Conservation (phyloP, 2,113 vertebrate genomes). For the Brachionichthys hirsutus region DNA sequence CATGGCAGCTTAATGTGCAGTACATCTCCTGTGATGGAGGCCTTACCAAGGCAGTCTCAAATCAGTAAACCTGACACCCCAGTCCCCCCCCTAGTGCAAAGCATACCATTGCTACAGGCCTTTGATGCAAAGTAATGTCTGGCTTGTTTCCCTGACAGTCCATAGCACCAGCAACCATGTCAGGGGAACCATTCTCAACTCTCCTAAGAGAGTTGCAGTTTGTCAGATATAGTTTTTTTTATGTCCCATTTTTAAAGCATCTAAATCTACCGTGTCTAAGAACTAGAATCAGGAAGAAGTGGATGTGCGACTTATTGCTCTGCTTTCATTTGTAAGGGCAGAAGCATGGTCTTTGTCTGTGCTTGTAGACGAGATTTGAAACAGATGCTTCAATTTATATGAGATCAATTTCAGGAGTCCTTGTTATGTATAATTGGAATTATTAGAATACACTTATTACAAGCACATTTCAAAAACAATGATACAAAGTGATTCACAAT, state of each 20-base stretch:
- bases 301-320: too few relatives aligned
- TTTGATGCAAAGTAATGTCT: constrained; percentile 50
- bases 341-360: too few relatives aligned
- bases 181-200: constrained; percentile 20
- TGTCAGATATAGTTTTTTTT: constrained; percentile 30
- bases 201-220: not conserved
- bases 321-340: too few relatives aligned
- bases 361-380: too few relatives aligned
- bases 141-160: constrained; percentile 27
- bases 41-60: constrained; percentile 65
- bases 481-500: too few relatives aligned
- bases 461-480: too few relatives aligned
- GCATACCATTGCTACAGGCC: constrained; percentile 31
- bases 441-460: too few relatives aligned
- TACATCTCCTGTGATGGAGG: constrained; percentile 65
- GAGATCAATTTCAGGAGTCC: too few relatives aligned
- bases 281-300: not conserved
- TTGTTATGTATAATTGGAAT: too few relatives aligned
- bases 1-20: constrained; percentile 58
- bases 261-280: not conserved
- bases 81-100: constrained; percentile 26
- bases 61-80: constrained; percentile 65
- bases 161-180: constrained; percentile 26
- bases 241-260: not conserved
- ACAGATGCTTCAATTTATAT: too few relatives aligned